Percentiles rank a stretch among this genome's conserved stretches.
Evolutionary conservation across 2,888 invertebrate genomes (phyloP).

Genomic region (Xanthorhoe designata): DNA sequence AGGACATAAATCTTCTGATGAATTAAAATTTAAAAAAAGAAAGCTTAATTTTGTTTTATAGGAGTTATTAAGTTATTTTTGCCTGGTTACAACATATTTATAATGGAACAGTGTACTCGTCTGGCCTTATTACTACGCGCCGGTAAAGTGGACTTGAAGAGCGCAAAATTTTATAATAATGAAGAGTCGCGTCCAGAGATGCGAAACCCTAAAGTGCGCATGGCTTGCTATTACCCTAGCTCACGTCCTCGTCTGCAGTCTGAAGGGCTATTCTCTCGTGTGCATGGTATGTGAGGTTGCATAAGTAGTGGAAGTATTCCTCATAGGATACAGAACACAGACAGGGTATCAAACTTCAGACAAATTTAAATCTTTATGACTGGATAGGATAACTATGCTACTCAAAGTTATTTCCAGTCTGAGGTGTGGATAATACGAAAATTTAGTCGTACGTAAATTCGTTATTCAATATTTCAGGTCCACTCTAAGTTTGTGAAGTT

Average conservation of each 20-base stretch:
- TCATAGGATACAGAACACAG: constrained; percentile 1
- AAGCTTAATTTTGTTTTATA: not conserved
- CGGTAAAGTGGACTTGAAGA: constrained; percentile 20
- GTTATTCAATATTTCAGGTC: constrained; percentile 79
- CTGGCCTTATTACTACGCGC: constrained; percentile 38
- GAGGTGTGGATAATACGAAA: constrained; percentile 52
- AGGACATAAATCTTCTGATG: no score
- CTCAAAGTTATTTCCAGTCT: constrained; percentile 26
- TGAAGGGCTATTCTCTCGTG: constrained; percentile 38
- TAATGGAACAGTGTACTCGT: constrained; percentile 16
- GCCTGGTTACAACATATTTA: no score
- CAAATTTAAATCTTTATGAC: constrained; percentile 4
- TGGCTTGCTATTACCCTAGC: constrained; percentile 31
- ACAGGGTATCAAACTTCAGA: constrained; percentile 1
- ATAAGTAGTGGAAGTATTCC: constrained; percentile 29
- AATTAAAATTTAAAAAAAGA: no score
- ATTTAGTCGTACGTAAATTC: constrained; percentile 58
- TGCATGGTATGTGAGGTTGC: constrained; percentile 28
- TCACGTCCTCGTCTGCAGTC: constrained; percentile 36
- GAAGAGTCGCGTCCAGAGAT: constrained; percentile 42
- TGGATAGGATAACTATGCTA: not conserved
- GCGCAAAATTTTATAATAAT: not conserved
- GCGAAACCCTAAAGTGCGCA: constrained; percentile 40
- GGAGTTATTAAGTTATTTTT: not conserved
- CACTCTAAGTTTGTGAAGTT: constrained; percentile 81